phyloP scores from a whole-genome alignment of 2,888 invertebrate species.

The Osmoderma eremita region DNA sequence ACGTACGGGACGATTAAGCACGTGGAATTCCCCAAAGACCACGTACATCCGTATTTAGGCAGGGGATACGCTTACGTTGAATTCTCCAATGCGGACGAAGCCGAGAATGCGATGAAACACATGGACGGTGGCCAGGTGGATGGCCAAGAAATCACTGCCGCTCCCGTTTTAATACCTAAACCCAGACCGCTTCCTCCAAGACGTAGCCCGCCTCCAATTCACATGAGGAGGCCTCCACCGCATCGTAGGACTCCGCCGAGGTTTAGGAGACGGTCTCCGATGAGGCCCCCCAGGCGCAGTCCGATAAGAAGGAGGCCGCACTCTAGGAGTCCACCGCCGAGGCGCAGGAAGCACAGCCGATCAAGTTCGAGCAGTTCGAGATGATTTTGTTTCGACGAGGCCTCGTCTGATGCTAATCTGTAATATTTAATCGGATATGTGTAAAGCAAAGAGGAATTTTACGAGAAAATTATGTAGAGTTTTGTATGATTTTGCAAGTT shows the following conservation, averaged over 20 bases:
- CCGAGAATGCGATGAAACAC: slow-evolving; percentile 98
- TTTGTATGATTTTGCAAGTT: too few relatives aligned
- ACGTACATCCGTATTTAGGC: slow-evolving; percentile 88
- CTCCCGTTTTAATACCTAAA: slow-evolving; percentile 88
- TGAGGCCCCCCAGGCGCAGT: slow-evolving; percentile 63
- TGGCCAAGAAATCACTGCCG: slow-evolving; percentile 91
- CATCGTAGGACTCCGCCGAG: slow-evolving; percentile 65
- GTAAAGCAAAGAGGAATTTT: too few relatives aligned
- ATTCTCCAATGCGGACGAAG: slow-evolving; percentile 92
- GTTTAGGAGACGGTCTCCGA: slow-evolving; percentile 61
- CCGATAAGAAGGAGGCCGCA: slow-evolving; percentile 70
- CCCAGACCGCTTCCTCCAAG: slow-evolving; percentile 69
- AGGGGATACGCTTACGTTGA: slow-evolving; percentile 96
- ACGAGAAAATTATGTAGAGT: too few relatives aligned
- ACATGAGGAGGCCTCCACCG: slow-evolving; percentile 67
- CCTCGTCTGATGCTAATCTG: not conserved
- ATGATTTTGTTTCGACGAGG: slow-evolving; percentile 58
- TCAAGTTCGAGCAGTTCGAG: slow-evolving; percentile 81
- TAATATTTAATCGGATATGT: not conserved
- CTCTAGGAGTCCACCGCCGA: slow-evolving; percentile 68
- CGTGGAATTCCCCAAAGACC: slow-evolving; percentile 90
- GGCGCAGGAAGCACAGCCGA: slow-evolving; percentile 76
- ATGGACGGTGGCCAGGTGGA: slow-evolving; percentile 99
- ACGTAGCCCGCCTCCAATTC: slow-evolving; percentile 69
- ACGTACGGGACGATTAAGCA: slow-evolving; percentile 86